Evolutionary conservation across 2,113 vertebrate genomes (phyloP).

Genomic region (Malurus alboscapulatus): DNA sequence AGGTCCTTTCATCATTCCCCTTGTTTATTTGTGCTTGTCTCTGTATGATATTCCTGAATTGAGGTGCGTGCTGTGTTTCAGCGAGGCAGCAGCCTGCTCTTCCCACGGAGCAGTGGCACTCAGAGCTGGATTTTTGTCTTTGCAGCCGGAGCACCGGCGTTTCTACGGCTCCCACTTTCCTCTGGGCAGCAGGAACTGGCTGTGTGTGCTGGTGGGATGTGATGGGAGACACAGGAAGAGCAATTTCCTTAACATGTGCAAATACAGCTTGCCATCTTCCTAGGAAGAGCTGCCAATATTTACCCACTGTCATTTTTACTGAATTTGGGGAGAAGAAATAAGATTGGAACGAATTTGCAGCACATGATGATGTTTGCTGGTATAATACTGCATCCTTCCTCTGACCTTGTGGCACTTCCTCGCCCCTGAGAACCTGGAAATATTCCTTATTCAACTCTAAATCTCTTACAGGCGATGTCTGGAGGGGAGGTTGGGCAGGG

Average conservation of each 20-base stretch:
- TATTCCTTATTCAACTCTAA: not conserved
- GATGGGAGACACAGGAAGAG: not conserved
- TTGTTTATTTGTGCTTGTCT: not conserved
- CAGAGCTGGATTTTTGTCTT: not conserved
- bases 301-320: slow-evolving; percentile 96
- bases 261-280: slow-evolving; percentile 89
- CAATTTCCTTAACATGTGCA: slow-evolving; percentile 76
- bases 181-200: not conserved
- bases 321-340: slow-evolving; percentile 93
- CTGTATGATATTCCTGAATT: not conserved
- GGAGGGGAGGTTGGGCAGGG: not conserved
- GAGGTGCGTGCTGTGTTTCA: not conserved
- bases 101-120: not conserved
- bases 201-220: not conserved
- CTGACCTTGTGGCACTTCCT: not conserved
- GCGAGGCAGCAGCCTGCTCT: not conserved
- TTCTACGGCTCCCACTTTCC: not conserved
- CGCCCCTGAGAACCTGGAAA: not conserved
- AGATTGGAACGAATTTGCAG: slow-evolving; percentile 94
- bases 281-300: slow-evolving; percentile 99
- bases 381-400: slow-evolving; percentile 39
- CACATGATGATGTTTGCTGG: slow-evolving; percentile 99
- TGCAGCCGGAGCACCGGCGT: fast-evolving
- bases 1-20: not conserved
- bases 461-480: not conserved